Conservation (phyloP, 2,113 vertebrate species). For the Lagenorhynchus albirostris region DNA sequence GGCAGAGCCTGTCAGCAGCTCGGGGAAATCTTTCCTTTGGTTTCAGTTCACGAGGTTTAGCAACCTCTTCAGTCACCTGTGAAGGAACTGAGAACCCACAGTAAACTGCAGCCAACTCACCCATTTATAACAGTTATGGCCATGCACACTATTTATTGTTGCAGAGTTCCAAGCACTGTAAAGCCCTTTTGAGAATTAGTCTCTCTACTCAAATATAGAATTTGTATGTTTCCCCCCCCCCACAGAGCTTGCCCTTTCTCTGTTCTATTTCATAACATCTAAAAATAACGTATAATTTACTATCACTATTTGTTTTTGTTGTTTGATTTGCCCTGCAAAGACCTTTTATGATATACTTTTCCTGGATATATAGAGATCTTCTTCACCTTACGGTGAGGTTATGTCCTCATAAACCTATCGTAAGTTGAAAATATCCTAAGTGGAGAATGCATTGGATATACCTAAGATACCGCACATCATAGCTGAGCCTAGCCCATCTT, state of each 20-base stretch:
- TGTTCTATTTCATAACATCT: neutral
- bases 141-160: no score
- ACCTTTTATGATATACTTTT: neutral
- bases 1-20: neutral
- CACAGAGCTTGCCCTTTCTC: neutral
- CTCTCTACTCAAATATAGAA: neutral
- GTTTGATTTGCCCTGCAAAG: neutral
- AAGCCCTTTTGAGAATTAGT: neutral
- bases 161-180: neutral
- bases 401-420: neutral
- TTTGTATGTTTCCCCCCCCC: neutral
- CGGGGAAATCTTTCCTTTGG: neutral
- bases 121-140: accelerated
- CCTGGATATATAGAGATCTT: neutral
- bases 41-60: neutral
- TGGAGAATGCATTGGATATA: neutral
- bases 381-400: neutral
- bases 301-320: neutral
- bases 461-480: neutral
- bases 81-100: neutral
- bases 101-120: neutral
- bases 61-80: neutral
- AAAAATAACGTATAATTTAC: neutral
- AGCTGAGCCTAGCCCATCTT: neutral
- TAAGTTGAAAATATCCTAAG: neutral